Evolutionary conservation across 2,113 vertebrate species (phyloP).

Genomic region (Perognathus longimembris): DNA sequence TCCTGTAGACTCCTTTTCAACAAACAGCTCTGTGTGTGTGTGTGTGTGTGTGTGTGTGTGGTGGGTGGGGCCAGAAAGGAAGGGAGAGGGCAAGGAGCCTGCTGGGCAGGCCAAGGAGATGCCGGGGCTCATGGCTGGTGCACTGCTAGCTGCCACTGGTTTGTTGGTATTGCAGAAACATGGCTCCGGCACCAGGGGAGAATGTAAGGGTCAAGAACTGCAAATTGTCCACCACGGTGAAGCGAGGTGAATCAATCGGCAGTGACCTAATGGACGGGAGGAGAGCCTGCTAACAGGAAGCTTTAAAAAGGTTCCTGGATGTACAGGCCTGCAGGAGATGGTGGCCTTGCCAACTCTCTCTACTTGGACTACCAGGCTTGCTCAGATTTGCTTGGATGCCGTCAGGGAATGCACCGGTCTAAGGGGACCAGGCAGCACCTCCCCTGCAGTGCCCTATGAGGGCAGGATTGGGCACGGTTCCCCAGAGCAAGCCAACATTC

Average conservation of each 20-base stretch:
- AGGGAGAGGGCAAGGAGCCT: conserved; percentile 31
- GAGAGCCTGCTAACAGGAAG: conserved; percentile 47
- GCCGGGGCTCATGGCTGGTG: not conserved
- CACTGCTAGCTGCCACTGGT: not conserved
- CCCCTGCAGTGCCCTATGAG: not conserved
- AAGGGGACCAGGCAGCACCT: rapidly evolving
- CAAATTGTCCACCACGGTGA: conserved; percentile 73
- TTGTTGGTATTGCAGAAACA: conserved; percentile 54
- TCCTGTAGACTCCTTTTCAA: not conserved
- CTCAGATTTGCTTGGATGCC: no score
- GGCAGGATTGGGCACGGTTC: not conserved
- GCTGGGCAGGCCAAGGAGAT: conserved; percentile 26
- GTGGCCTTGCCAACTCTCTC: not conserved
- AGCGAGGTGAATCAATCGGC: conserved; percentile 75
- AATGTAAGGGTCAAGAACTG: conserved; percentile 71
- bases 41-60: not conserved
- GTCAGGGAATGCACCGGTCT: not conserved
- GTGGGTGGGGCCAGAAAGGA: not conserved
- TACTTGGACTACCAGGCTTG: not conserved
- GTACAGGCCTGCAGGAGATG: not conserved
- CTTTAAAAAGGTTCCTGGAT: conserved; percentile 55
- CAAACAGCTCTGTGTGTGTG: not conserved
- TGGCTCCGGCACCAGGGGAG: conserved; percentile 69
- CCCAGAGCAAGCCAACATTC: not conserved
- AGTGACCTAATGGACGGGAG: conserved; percentile 68